A percentile compares a stretch with the other conserved stretches of the same genome.
Conservation (phyloP, 2,888 invertebrate species). For the Alloplasta piceator region DNA sequence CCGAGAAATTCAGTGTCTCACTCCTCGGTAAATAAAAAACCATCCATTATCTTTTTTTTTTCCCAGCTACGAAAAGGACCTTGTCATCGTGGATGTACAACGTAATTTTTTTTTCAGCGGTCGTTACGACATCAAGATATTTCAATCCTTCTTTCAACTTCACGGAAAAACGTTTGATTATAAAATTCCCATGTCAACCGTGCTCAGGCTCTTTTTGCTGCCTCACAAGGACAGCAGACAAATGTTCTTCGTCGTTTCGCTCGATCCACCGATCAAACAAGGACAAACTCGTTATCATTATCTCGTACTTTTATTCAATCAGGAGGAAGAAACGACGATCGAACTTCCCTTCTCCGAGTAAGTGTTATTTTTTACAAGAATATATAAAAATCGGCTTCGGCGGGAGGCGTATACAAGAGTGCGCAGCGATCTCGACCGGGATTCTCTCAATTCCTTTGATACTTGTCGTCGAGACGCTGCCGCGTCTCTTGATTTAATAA, state of each 20-base stretch:
- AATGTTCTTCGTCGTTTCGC: constrained; percentile 97
- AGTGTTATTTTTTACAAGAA: constrained; percentile 79
- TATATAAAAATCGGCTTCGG: too few relatives aligned
- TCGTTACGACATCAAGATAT: constrained; percentile 98
- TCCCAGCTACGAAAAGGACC: not conserved
- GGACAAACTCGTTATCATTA: constrained; percentile 99
- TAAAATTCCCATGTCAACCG: constrained; percentile 99
- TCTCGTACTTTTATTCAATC: constrained; percentile 95
- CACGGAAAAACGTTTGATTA: constrained; percentile 99
- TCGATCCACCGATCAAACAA: constrained; percentile 99
- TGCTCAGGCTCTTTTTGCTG: constrained; percentile 95
- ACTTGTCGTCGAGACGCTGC: too few relatives aligned
- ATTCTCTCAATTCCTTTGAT: too few relatives aligned
- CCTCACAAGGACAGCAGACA: constrained; percentile 99
- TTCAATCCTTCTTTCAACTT: constrained; percentile 94
- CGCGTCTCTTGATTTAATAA: too few relatives aligned
- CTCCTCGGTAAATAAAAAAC: constrained; percentile 90
- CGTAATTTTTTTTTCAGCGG: constrained; percentile 89
- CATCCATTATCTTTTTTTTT: constrained; percentile 17
- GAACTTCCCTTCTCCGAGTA: constrained; percentile 96
- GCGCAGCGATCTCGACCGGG: too few relatives aligned
- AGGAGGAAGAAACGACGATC: constrained; percentile 96
- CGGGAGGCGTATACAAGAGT: too few relatives aligned
- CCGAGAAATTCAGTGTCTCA: constrained; percentile 98
- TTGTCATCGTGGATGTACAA: not conserved